Percentiles rank a stretch among this genome's conserved stretches.
These are phyloP conservation scores for Macrosteles quadrilineatus DNA, from an alignment of 1,140 invertebrate species.

Conservation along the genomic window DNA sequence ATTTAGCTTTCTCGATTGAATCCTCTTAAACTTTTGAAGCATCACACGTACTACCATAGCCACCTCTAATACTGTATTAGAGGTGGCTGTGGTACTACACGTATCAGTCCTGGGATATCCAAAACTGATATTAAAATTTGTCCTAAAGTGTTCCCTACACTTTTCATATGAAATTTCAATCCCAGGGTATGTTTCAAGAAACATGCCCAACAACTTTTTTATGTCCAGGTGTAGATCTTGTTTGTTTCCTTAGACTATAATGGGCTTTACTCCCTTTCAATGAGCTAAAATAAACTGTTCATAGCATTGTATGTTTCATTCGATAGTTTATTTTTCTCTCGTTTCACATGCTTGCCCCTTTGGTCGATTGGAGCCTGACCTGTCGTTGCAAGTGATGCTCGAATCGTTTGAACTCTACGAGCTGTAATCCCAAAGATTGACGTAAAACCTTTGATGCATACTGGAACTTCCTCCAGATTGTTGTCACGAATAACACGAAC, in stretches of 20 bases:
- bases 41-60: constrained; percentile 5
- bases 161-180: constrained; percentile 31
- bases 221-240: constrained; percentile 34
- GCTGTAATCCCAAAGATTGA: background rate
- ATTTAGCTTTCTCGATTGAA: background rate
- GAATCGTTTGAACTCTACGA: background rate
- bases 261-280: constrained; percentile 35
- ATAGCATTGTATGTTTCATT: constrained; percentile 16
- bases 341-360: background rate
- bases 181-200: constrained; percentile 11
- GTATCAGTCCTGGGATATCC: constrained; percentile 35
- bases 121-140: constrained; percentile 33
- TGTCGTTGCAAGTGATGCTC: background rate
- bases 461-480: background rate
- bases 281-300: constrained; percentile 18
- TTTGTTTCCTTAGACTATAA: constrained; percentile 34
- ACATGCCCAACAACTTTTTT: constrained; percentile 34
- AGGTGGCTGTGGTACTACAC: constrained; percentile 23
- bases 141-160: background rate
- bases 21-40: background rate
- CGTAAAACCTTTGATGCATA: background rate
- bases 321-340: constrained; percentile 24
- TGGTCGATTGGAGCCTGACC: constrained; percentile 10
- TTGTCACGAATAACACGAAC: background rate
- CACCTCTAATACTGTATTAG: too few relatives aligned